Evolutionary conservation across 53 echinoderm and acorn worm species (phyloP).

Genomic region (Holothuria scabra): DNA sequence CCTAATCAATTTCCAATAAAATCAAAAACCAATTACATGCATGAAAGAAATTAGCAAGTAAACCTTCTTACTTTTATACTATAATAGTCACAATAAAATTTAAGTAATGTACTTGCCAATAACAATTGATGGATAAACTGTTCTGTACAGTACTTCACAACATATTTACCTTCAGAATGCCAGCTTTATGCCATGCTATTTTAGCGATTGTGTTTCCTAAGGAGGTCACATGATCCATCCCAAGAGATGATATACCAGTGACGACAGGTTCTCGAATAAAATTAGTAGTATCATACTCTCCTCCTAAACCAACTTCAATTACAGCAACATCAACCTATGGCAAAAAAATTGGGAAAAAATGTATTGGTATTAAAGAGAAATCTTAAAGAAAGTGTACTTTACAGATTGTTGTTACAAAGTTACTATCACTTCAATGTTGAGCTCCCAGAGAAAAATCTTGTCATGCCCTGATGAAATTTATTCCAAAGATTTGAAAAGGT

Average conservation of each 20-base stretch:
- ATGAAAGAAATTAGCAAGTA: neutral
- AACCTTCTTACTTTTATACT: neutral
- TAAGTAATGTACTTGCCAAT: neutral
- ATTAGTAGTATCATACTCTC: conserved; percentile 87
- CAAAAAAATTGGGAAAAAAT: too few species aligned
- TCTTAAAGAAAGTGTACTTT: too few species aligned
- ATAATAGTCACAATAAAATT: too few species aligned
- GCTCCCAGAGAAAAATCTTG: too few species aligned
- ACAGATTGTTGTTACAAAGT: too few species aligned
- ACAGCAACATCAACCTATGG: conserved; percentile 88
- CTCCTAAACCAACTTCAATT: conserved; percentile 82
- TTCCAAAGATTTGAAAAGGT: too few species aligned
- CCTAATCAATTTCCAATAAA: too few species aligned
- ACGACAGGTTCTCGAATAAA: conserved; percentile 69
- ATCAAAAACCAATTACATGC: too few species aligned
- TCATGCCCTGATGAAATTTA: too few species aligned
- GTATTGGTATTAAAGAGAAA: too few species aligned
- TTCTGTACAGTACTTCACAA: neutral
- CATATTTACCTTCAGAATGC: conserved; percentile 77
- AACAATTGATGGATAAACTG: too few species aligned
- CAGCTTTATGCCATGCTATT: conserved; percentile 96
- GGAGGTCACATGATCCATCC: conserved; percentile 67
- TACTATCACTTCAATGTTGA: too few species aligned
- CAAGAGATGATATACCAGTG: conserved; percentile 78
- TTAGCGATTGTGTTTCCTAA: conserved; percentile 81